Evolutionary conservation across 2,888 invertebrate species (phyloP), one percentile per base, ranked within the genome.

Genomic region (Rhyacophila evoluta): DNA sequence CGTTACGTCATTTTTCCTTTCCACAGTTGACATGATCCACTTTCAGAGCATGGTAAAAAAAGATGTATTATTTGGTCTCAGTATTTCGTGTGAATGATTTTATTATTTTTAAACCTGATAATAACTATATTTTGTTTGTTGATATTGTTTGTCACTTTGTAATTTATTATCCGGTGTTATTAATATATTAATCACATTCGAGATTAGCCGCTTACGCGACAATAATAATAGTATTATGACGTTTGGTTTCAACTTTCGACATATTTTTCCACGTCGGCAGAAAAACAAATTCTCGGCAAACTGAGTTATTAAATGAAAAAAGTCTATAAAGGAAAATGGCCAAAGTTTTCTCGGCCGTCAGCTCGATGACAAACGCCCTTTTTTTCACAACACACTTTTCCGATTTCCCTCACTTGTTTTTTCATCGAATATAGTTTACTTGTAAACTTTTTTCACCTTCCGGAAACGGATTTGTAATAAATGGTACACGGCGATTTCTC

Each of bases 251-350:
- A 55, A 55, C 55, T 55, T 55, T 55, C 1, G 55, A 8, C 25
- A 25, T 55, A 55, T 55, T 55, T 55, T 55, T 19, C 8, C 8
- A 0, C 55, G 25, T 8, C 19, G 10, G 8, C 12, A 10, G 25
- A 55, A 55, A 77, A 77, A 77, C 39, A 41, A 77, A 77, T 77
- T 72, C 71, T 33, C 55, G 29, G 72, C 12, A 39, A 39, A 11
- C 41, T 72, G 77, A 77, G 72, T 77, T 77, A 77, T 72, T 77
- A 77, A 77, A 72, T 70, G 70, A 68, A 29, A 36, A 36, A 74
- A 74, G 55, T 28, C 74, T 29, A 29, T 69, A 69, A 69, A 39
- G 15, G 28, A 72, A 77, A 77, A 77, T 55, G 72, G 77, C 27
- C 29, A 29, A 77, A 77, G 77, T 77, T 77, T 77, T 72, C 25